Evolutionary conservation across 2,113 vertebrate genomes (phyloP).

Genomic region (Zootoca vivipara): DNA sequence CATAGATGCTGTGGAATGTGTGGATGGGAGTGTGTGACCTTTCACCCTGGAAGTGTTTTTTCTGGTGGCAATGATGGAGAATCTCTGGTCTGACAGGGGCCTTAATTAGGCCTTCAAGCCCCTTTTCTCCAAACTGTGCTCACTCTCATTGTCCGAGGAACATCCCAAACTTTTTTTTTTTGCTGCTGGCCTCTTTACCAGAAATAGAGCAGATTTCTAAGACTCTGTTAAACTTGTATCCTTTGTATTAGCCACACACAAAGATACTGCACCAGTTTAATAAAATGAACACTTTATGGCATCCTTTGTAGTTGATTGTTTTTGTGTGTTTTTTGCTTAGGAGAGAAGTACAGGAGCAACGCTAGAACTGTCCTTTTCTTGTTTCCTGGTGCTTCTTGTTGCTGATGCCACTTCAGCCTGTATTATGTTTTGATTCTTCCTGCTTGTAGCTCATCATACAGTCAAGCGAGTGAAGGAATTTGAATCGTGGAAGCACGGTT

Average conservation of each 20-base stretch:
- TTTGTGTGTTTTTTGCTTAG: background rate
- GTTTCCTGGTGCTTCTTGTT: background rate
- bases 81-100: too few relatives aligned
- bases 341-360: background rate
- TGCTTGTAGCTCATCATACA: background rate
- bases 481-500: background rate
- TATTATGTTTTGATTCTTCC: background rate
- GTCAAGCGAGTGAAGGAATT: background rate
- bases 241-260: background rate
- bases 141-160: background rate
- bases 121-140: too few relatives aligned
- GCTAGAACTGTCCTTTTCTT: background rate
- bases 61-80: too few relatives aligned
- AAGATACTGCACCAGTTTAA: background rate
- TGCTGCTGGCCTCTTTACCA: background rate
- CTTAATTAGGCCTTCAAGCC: too few relatives aligned
- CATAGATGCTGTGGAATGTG: background rate
- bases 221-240: background rate
- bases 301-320: background rate
- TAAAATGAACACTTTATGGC: background rate
- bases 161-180: background rate
- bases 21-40: too few relatives aligned
- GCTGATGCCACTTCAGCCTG: background rate
- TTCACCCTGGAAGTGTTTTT: background rate
- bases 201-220: background rate